Conservation (phyloP, 2,797 vertebrate species). For the Hypotaenidia okinawae region DNA sequence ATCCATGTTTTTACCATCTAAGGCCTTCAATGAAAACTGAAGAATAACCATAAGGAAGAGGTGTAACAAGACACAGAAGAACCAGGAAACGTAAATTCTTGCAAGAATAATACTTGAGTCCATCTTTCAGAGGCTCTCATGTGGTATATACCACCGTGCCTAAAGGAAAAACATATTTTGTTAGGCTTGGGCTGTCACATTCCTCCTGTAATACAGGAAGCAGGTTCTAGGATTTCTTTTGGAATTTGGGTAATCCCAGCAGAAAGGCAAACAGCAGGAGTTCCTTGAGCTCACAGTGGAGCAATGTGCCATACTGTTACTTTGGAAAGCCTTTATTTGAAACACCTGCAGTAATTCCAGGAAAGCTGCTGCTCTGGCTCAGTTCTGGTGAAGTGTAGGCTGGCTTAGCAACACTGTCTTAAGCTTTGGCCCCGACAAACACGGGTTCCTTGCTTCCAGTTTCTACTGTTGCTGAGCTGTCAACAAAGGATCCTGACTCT, state of each 20-base stretch:
- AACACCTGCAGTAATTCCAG: neutral
- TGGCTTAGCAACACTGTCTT: neutral
- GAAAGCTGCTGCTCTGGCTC: neutral
- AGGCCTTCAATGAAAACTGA: neutral
- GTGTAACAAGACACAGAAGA: neutral
- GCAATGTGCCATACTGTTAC: neutral
- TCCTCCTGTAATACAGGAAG: neutral
- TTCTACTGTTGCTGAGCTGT: neutral
- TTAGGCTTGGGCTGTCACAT: neutral
- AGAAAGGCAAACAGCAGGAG: neutral
- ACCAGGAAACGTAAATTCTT: neutral
- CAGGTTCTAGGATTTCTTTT: neutral
- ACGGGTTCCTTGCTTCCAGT: neutral
- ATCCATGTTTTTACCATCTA: neutral
- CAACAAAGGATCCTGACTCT: neutral
- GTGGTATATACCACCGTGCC: fast-evolving
- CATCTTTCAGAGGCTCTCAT: neutral
- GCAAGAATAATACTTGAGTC: neutral
- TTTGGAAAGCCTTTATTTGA: neutral
- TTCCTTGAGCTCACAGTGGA: neutral
- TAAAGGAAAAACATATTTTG: neutral
- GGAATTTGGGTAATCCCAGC: neutral
- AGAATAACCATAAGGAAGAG: neutral
- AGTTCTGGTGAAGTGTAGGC: neutral
- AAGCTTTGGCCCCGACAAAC: neutral